Percentiles rank a stretch among this genome's conserved stretches.
Conservation (phyloP, 2,797 vertebrate species). For the Pseudochaenichthys georgianus region DNA sequence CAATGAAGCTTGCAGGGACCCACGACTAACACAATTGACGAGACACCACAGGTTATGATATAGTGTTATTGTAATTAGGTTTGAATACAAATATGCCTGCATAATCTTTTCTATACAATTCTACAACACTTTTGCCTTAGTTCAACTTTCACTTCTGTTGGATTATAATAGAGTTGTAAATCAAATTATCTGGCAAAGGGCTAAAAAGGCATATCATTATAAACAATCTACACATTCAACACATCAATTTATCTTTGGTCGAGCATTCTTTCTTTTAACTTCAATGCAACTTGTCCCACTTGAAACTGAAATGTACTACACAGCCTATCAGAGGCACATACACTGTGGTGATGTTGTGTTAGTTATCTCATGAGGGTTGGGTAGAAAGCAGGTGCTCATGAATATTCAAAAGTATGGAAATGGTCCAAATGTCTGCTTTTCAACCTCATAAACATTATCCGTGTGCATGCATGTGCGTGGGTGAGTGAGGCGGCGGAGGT, state of each 20-base stretch:
- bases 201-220: neutral
- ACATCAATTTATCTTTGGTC: neutral
- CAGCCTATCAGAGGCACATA: constrained; percentile 5
- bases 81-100: neutral
- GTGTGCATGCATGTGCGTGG: constrained; percentile 25
- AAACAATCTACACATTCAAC: neutral
- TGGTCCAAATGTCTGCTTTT: constrained; percentile 58
- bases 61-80: neutral
- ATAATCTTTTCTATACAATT: neutral
- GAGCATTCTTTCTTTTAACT: constrained; percentile 9
- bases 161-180: neutral
- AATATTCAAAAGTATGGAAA: constrained; percentile 66
- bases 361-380: constrained; percentile 47
- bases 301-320: neutral
- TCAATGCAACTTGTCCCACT: neutral
- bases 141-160: neutral
- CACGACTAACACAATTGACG: too few species aligned
- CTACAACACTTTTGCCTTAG: neutral
- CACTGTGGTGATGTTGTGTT: constrained; percentile 37
- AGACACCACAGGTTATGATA: neutral
- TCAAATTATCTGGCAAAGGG: neutral
- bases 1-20: too few species aligned
- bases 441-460: constrained; percentile 42
- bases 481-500: constrained; percentile 3
- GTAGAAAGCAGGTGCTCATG: constrained; percentile 72